Evolutionary conservation across 2,888 invertebrate species (phyloP).

Genomic region (Dryomyza anilis): DNA sequence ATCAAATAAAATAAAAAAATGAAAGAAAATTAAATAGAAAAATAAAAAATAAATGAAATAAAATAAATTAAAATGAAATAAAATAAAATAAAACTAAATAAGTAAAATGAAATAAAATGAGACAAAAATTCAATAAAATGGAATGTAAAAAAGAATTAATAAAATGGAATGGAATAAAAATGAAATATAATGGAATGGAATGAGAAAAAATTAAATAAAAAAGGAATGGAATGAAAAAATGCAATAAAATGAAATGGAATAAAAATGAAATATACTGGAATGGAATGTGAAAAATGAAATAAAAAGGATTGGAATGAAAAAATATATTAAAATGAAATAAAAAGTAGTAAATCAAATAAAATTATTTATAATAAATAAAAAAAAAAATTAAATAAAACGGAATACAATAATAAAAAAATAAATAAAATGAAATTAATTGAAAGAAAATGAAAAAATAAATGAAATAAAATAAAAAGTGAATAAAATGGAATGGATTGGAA

Average conservation of each 20-base stretch:
- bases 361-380: background rate
- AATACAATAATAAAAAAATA: background rate
- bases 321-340: background rate
- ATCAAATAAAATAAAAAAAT: background rate
- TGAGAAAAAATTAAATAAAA: too few species aligned
- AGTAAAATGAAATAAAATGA: background rate
- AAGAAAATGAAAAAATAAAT: background rate
- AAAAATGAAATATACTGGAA: background rate
- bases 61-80: background rate
- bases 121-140: background rate
- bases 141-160: background rate
- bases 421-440: background rate
- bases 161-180: slow-evolving; percentile 1
- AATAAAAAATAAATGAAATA: background rate
- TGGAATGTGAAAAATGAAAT: background rate
- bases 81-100: background rate
- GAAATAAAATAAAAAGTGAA: background rate
- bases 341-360: background rate
- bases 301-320: background rate
- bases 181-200: too few species aligned
- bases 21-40: background rate
- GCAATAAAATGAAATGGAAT: background rate
- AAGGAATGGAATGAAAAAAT: background rate
- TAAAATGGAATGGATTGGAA: background rate
- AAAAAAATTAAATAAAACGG: background rate